Base-by-base conservation (phyloP, 1,140 invertebrate species). In the Agraylea sexmaculata region DNA sequence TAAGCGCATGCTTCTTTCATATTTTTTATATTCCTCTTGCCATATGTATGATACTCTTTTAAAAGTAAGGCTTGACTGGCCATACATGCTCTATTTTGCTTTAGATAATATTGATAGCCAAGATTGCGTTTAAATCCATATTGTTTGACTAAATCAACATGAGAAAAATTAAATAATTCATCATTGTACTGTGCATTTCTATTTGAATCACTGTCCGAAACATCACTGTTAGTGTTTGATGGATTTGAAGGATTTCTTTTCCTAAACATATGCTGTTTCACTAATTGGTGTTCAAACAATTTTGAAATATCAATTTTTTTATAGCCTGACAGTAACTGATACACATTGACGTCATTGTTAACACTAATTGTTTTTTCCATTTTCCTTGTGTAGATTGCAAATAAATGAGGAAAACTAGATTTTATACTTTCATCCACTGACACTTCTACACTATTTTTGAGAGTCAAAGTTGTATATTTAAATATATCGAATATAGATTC, bases 51-150 rank as follows among this genome's bases (percentile, higher is more conserved):
- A 51, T 68, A 65, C 38, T 66, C 58, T 39, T 68, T 58, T 4
- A 63, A 52, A 4, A 69, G 56, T 48, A 69, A 67, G 7, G 60
- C 57, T 51, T 68, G 67, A 40, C 62, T 64, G 11, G 77, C 77
- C 56, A 75, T 75, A 50, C 69, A 71, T 10, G 77, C 75, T 19
- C 77, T 62, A 28, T 67, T 69, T 57, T 78, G 71, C 46, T 73
- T 76, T 19, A 80, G 54, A 59, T 77, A 79, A 57, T 76, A 73
- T 16, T 69, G 57, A 40, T 74, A 78, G 46, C 68, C 75, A 20
- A 78, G 53, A 51, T 69, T 68, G 40, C 77, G 73, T 17, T 69
- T 64, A 52, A 75, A 69, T 11, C 73, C 74, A 55, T 73, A 74
- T 46, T 68, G 69, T 47, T 70, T 64, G 46, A 71, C 61, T 0